Percentiles rank a stretch among this genome's conserved stretches.
Conservation (phyloP, 2,113 vertebrate genomes). For the Pogonocichla stellata region DNA sequence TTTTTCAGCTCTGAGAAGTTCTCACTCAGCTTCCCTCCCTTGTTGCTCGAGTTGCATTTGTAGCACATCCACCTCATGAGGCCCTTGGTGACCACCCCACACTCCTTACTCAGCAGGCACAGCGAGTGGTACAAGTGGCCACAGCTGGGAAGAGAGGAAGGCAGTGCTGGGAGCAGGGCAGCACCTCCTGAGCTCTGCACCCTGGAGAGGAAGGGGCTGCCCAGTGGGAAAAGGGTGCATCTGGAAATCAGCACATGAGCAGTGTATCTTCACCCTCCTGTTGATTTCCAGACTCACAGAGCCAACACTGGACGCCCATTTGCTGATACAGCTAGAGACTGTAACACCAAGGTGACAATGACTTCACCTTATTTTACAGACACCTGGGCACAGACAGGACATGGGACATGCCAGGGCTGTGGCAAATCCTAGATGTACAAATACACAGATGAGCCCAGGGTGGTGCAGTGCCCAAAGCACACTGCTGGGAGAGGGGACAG, state of each 20-base stretch:
- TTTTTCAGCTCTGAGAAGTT: constrained; percentile 68
- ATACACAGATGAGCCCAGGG: neutral
- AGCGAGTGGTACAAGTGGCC: constrained; percentile 94
- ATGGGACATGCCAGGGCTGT: neutral
- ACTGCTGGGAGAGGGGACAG: neutral
- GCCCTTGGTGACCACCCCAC: constrained; percentile 67
- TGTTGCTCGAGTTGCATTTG: constrained; percentile 87
- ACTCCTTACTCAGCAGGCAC: constrained; percentile 89
- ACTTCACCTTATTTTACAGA: neutral
- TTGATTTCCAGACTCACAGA: neutral
- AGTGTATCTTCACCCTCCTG: neutral
- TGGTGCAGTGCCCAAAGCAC: neutral
- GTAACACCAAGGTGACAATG: neutral
- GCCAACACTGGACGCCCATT: neutral
- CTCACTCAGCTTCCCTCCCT: constrained; percentile 77
- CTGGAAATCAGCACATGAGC: neutral
- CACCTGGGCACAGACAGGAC: neutral
- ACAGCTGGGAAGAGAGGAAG: constrained; percentile 79
- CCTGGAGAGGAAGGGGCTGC: neutral
- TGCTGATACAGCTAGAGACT: neutral
- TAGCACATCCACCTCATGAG: constrained; percentile 89
- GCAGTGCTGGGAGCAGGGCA: neutral
- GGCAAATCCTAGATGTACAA: neutral
- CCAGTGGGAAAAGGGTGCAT: neutral
- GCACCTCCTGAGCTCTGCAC: neutral